Evolutionary conservation across 2,888 invertebrate genomes (phyloP).

Genomic region (Balanococcus diminutus): DNA sequence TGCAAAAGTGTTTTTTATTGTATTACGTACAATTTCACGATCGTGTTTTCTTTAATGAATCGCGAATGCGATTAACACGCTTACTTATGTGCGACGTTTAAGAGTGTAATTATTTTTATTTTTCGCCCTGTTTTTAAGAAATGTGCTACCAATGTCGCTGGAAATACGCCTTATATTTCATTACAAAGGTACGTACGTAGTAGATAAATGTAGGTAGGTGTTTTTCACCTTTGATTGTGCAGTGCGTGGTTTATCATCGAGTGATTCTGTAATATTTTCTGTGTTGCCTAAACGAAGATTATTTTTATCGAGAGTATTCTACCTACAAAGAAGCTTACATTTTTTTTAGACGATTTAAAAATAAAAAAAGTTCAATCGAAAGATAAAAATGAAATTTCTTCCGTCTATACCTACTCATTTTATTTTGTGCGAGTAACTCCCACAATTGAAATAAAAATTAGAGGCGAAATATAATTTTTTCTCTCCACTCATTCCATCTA

Average conservation of each 20-base stretch:
- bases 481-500: no score
- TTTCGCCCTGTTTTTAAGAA: constrained; percentile 13
- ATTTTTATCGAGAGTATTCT: no score
- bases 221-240: neutral
- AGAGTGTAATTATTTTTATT: neutral
- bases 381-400: no score
- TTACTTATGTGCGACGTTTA: neutral
- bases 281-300: neutral
- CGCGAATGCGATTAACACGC: neutral
- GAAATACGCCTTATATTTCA: constrained; percentile 35
- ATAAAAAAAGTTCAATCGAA: no score
- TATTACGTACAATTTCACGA: constrained; percentile 13
- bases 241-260: neutral
- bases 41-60: constrained; percentile 36
- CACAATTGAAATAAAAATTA: no score
- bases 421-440: no score
- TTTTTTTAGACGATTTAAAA: no score
- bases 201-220: no score
- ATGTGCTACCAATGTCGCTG: constrained; percentile 53
- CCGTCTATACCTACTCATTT: no score
- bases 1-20: neutral
- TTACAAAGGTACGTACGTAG: constrained; percentile 34
- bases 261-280: neutral
- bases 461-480: no score
- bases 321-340: no score